Percentiles rank a stretch among this genome's conserved stretches.
phyloP scores from a whole-genome alignment of 1,140 invertebrate genomes.

The Pseudomyrmex pallidus region DNA sequence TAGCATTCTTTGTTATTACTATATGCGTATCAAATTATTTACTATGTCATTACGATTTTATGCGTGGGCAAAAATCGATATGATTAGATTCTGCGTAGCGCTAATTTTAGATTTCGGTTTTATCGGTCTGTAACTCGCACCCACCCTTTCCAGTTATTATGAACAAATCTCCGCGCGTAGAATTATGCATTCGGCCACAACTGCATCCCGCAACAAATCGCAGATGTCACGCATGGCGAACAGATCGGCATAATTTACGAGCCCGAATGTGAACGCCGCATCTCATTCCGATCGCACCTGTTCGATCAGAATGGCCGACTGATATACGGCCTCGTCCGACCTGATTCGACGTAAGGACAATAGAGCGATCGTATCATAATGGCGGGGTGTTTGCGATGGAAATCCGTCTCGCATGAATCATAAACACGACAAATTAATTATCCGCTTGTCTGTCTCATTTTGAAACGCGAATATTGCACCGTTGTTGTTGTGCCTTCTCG shows the following conservation, averaged over 20 bases:
- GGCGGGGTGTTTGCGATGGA: slow-evolving; percentile 54
- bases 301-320: slow-evolving; percentile 65
- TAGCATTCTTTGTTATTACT: neutral
- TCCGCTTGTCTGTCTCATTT: slow-evolving; percentile 44
- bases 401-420: slow-evolving; percentile 53
- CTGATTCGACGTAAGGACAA: slow-evolving; percentile 64
- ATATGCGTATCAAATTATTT: neutral
- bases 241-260: slow-evolving; percentile 67
- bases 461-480: neutral
- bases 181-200: slow-evolving; percentile 62
- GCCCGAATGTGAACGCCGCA: slow-evolving; percentile 54
- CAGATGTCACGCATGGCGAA: slow-evolving; percentile 65
- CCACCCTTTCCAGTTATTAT: slow-evolving; percentile 4
- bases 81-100: slow-evolving; percentile 16
- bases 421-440: slow-evolving; percentile 64
- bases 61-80: neutral
- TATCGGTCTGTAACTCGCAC: neutral
- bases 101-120: slow-evolving; percentile 33
- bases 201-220: slow-evolving; percentile 58
- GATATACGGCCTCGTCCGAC: slow-evolving; percentile 55
- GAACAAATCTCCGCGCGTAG: slow-evolving; percentile 12
- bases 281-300: slow-evolving; percentile 71
- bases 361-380: slow-evolving; percentile 62
- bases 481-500: neutral
- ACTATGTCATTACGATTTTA: neutral